Base-by-base conservation (phyloP, 2,888 invertebrate genomes). In the Epiperipatus broadwayi region DNA sequence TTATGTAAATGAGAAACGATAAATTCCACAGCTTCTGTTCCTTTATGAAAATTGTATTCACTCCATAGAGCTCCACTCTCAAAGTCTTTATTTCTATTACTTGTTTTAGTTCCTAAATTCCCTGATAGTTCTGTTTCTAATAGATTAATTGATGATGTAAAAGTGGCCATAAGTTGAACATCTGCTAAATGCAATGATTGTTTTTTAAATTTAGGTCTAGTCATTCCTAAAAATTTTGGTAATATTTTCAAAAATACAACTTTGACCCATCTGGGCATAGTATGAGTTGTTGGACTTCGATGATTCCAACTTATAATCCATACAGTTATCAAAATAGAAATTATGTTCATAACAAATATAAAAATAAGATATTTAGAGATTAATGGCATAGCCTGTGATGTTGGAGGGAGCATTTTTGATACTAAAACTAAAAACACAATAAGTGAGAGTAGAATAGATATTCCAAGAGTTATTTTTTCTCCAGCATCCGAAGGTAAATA, bases 221-320 rank as follows among this genome's bases (percentile, higher is more conserved):
- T 80, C 93, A 97, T 95, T 49, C 93, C 70, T 51, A 97, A 65
- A n/a, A 25, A 25, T n/a, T 25, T 25, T 35, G 95, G 95, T 52
- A 97, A 66, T 57, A 85, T 83, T 61, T 93, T 81, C 32, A 97
- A 72, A 65, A 97, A 97, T 43, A 93, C 78, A 46, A 79, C 74
- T 39, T 93, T 73, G 50, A 91, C 84, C 87, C 89, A 89, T 51
- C 83, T 73, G 34, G 95, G 93, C 97, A 99, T 97, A 65, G 79
- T 76, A 64, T 97, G 93, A 29, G 95, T 97, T 52, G 84, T 72
- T 37, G 84, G 95, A 25, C 85, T 89, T 15, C 97, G 72, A 68
- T 93, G 97, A 63, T 97, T 95, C 80, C 91, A 89, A 63, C 99
- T 97, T 58, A 97, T 95, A 59, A 97, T 93, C 57, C 97, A 78